Conservation (phyloP, 2,888 invertebrate species). For the Steinernema scapterisci region DNA sequence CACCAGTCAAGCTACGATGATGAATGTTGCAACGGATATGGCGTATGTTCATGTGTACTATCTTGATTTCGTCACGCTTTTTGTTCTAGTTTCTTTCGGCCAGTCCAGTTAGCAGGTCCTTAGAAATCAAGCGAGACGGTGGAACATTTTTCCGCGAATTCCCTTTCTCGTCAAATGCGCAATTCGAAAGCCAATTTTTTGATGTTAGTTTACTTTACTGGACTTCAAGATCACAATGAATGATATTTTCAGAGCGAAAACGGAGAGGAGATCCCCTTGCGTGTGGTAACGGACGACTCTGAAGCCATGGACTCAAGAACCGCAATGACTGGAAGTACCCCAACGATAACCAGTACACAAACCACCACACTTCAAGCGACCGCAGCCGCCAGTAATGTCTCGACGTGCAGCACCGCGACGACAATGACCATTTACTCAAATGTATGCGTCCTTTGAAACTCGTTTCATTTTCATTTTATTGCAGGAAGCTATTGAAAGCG, state of each 20-base stretch:
- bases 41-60: not conserved
- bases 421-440: conserved; percentile 20
- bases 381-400: conserved; percentile 6
- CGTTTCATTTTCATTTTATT: not conserved
- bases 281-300: not conserved
- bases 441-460: not conserved
- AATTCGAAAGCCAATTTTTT: not conserved
- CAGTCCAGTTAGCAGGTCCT: conserved; percentile 1
- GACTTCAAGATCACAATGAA: no score
- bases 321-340: not conserved
- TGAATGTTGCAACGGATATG: conserved; percentile 20
- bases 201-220: not conserved
- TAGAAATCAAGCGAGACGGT: not conserved
- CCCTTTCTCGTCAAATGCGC: not conserved
- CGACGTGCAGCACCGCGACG: conserved; percentile 12
- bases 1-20: conserved; percentile 25
- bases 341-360: not conserved
- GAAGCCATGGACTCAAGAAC: not conserved
- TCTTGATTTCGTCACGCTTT: not conserved
- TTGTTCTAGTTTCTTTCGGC: conserved; percentile 13
- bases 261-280: not conserved
- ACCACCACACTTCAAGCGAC: not conserved
- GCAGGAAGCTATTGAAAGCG: not conserved
- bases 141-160: not conserved
- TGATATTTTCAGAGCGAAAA: not conserved